phyloP scores from a whole-genome alignment of 2,888 invertebrate genomes.

The Hedya salicella region DNA sequence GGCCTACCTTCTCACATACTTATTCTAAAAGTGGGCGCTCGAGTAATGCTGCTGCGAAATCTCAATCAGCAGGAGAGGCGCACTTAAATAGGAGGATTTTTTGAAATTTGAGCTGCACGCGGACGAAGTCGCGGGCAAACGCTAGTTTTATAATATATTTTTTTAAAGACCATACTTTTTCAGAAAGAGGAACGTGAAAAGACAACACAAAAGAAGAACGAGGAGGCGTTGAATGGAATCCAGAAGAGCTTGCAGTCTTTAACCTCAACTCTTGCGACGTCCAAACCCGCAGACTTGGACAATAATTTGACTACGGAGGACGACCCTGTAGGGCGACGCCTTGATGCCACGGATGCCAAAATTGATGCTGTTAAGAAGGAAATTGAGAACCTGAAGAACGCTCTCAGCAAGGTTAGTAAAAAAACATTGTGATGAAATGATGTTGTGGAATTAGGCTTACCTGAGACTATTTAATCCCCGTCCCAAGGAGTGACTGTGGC shows the following conservation, averaged over 20 bases:
- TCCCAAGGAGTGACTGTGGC: too few species aligned
- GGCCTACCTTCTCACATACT: too few species aligned
- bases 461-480: too few species aligned
- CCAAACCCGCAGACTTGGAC: conserved; percentile 58
- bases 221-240: conserved; percentile 81
- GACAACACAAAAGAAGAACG: conserved; percentile 86
- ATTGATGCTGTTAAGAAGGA: conserved; percentile 70
- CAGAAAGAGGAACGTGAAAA: conserved; percentile 88
- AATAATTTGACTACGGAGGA: conserved; percentile 64
- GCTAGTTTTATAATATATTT: too few species aligned
- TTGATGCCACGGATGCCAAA: conserved; percentile 72
- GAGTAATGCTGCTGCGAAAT: too few species aligned
- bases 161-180: background rate
- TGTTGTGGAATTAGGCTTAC: background rate
- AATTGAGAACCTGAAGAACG: conserved; percentile 67
- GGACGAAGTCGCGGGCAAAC: too few species aligned
- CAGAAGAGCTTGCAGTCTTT: conserved; percentile 67
- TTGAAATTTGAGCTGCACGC: too few species aligned
- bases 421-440: background rate
- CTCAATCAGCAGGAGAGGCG: too few species aligned
- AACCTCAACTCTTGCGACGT: conserved; percentile 55
- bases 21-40: too few species aligned
- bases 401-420: conserved; percentile 63
- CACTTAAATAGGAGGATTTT: too few species aligned
- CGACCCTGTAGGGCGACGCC: conserved; percentile 59